These are phyloP conservation scores for Watsonalla binaria DNA, from an alignment of 2,888 invertebrate genomes.

Conservation along the genomic window DNA sequence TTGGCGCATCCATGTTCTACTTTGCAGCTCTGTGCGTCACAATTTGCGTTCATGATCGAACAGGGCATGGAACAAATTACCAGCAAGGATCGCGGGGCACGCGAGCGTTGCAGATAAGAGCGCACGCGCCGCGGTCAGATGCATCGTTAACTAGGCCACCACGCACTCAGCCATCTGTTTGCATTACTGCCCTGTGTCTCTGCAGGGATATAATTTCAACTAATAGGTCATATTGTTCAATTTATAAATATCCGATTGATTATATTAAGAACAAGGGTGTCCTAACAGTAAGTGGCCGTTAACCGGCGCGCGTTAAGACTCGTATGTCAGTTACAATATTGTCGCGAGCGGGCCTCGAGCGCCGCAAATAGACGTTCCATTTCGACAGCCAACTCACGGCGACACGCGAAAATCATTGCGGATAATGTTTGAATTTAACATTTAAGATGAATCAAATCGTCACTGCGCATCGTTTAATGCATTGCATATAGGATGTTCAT, in stretches of 20 bases:
- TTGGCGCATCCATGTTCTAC: slow-evolving; percentile 45
- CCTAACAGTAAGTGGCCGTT: slow-evolving; percentile 35
- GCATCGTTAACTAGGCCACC: slow-evolving; percentile 65
- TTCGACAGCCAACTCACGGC: slow-evolving; percentile 68
- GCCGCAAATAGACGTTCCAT: slow-evolving; percentile 75
- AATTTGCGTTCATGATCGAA: slow-evolving; percentile 23
- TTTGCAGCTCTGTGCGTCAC: slow-evolving; percentile 14
- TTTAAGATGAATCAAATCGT: slow-evolving; percentile 36
- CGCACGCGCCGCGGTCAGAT: slow-evolving; percentile 44
- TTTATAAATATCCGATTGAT: slow-evolving; percentile 16
- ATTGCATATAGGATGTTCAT: slow-evolving; percentile 2
- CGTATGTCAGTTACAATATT: slow-evolving; percentile 64
- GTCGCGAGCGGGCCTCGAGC: slow-evolving; percentile 73
- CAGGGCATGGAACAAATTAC: slow-evolving; percentile 19
- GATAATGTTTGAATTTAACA: slow-evolving; percentile 56
- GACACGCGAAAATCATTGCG: slow-evolving; percentile 67
- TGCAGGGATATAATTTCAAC: slow-evolving; percentile 15
- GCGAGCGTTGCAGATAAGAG: slow-evolving; percentile 43
- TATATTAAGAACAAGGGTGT: slow-evolving; percentile 30
- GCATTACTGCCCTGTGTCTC: slow-evolving; percentile 39
- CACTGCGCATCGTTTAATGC: slow-evolving; percentile 19
- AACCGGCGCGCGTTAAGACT: slow-evolving; percentile 51
- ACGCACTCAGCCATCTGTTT: slow-evolving; percentile 60
- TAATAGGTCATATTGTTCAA: slow-evolving; percentile 8
- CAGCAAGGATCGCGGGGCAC: slow-evolving; percentile 25